These are phyloP conservation scores for Pentalonia nigronervosa DNA, from an alignment of 1,140 invertebrate genomes.

Conservation along the genomic window DNA sequence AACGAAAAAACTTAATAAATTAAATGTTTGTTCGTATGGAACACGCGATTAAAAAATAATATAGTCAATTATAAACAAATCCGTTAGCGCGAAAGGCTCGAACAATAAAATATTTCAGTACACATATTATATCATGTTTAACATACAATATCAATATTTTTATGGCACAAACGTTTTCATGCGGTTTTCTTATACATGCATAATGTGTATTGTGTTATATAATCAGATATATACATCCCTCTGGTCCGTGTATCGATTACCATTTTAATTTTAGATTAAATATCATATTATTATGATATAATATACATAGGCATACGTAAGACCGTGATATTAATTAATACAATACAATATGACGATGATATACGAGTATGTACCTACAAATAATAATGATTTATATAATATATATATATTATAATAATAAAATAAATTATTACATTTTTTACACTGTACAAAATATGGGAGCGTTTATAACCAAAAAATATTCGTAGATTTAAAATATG, in stretches of 20 bases:
- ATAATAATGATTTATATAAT: not conserved
- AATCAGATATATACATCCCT: conserved; percentile 8
- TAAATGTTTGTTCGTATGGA: conserved; percentile 49
- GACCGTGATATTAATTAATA: not conserved
- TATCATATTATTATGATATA: conserved; percentile 1
- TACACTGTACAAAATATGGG: not conserved
- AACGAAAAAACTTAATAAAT: conserved; percentile 55
- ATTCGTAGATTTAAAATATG: not conserved
- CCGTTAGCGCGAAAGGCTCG: not conserved
- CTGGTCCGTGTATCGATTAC: not conserved
- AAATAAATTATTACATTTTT: not conserved
- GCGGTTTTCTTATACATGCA: conserved; percentile 13
- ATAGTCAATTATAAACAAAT: conserved; percentile 3
- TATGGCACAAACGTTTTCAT: conserved; percentile 52
- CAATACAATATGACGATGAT: not conserved
- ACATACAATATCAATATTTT: conserved; percentile 13
- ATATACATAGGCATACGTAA: not conserved
- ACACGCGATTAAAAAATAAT: conserved; percentile 17
- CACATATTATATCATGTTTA: not conserved
- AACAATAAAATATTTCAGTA: conserved; percentile 33
- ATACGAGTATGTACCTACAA: not conserved
- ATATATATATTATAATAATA: conserved; percentile 7
- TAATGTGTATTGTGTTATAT: not conserved
- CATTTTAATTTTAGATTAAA: not conserved
- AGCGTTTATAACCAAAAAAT: conserved; percentile 14